These are phyloP conservation scores for Hemaris fuciformis DNA, from an alignment of 2,888 invertebrate genomes.

Conservation along the genomic window DNA sequence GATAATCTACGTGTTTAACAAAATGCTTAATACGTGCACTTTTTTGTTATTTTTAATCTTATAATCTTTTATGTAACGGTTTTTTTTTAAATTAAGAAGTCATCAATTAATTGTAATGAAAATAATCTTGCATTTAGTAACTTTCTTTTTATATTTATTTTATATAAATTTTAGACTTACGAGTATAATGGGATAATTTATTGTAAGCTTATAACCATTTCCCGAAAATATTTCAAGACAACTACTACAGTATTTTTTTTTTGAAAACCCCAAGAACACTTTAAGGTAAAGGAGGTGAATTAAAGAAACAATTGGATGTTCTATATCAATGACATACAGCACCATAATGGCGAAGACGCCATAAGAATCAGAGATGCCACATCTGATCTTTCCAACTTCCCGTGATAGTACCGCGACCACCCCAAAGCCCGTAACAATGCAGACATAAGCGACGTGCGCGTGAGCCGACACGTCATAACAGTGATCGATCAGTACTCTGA, in stretches of 20 bases:
- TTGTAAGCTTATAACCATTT: too few species aligned
- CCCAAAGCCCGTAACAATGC: slow-evolving; percentile 45
- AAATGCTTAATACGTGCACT: not conserved
- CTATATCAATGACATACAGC: too few species aligned
- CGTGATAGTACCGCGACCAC: slow-evolving; percentile 13
- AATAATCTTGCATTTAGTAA: not conserved
- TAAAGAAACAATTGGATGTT: too few species aligned
- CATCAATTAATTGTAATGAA: not conserved
- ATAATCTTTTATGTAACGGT: not conserved
- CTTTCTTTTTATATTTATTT: not conserved
- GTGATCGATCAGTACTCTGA: slow-evolving; percentile 64
- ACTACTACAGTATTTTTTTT: too few species aligned
- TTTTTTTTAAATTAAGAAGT: not conserved
- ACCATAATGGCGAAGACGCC: not conserved
- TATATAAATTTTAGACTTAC: too few species aligned
- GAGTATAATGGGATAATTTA: too few species aligned
- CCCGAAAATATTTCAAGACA: too few species aligned
- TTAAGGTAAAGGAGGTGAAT: too few species aligned
- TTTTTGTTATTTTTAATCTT: not conserved
- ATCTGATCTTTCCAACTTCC: not conserved
- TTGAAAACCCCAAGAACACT: too few species aligned
- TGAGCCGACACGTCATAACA: slow-evolving; percentile 54
- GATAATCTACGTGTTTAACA: slow-evolving; percentile 3
- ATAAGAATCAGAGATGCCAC: not conserved
- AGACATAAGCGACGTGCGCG: slow-evolving; percentile 22